These are phyloP conservation scores for Platycheirus rosarum DNA, from an alignment of 2,888 invertebrate genomes.

Conservation along the genomic window DNA sequence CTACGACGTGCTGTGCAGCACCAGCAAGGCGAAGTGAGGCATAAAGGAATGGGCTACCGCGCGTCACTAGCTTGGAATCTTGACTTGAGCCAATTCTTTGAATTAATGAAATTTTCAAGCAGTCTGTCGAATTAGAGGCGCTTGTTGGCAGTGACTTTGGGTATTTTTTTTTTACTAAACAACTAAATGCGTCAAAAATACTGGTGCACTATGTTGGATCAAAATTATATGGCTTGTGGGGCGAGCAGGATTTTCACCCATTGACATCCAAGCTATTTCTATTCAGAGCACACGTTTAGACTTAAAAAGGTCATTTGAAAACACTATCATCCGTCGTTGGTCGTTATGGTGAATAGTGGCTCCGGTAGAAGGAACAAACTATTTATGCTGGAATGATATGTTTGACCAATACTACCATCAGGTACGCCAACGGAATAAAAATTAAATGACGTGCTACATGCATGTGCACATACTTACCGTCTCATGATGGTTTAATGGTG, in stretches of 20 bases:
- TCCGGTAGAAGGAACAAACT: constrained; percentile 54
- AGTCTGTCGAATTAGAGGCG: constrained; percentile 5
- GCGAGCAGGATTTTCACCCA: not conserved
- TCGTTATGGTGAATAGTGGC: not conserved
- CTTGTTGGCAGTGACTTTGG: constrained; percentile 55
- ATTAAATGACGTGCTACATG: constrained; percentile 62
- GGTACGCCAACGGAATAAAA: constrained; percentile 56
- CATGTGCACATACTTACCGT: constrained; percentile 53
- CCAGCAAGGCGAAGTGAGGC: no score
- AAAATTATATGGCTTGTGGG: constrained; percentile 6
- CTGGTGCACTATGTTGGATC: not conserved
- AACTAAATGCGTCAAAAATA: not conserved
- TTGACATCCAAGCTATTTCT: constrained; percentile 18
- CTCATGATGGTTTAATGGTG: constrained; percentile 45
- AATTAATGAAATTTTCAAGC: constrained; percentile 21
- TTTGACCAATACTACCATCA: constrained; percentile 13
- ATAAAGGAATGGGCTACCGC: no score
- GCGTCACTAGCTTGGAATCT: constrained; percentile 33
- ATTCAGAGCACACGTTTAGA: constrained; percentile 37
- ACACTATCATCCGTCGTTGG: constrained; percentile 7
- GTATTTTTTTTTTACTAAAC: constrained; percentile 13
- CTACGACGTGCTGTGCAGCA: not conserved
- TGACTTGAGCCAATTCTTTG: constrained; percentile 53
- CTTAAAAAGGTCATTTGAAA: constrained; percentile 16
- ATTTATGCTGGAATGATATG: constrained; percentile 42